Evolutionary conservation across 1,140 invertebrate genomes (phyloP).

Genomic region (Aphis gossypii): DNA sequence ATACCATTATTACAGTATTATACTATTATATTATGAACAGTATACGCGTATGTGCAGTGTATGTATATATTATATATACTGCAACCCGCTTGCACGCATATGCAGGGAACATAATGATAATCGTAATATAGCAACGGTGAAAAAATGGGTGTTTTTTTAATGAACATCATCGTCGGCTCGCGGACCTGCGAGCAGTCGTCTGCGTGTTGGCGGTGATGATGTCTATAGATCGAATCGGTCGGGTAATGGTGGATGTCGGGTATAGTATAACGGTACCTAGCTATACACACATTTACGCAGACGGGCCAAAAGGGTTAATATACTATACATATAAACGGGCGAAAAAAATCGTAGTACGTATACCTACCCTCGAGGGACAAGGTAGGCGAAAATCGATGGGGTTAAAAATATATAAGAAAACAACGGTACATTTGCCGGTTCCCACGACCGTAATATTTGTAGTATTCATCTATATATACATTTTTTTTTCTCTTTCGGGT

Average conservation of each 20-base stretch:
- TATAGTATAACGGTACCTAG: neutral
- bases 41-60: neutral
- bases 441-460: slow-evolving; percentile 22
- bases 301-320: slow-evolving; percentile 49
- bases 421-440: slow-evolving; percentile 55
- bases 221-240: slow-evolving; percentile 18
- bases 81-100: neutral
- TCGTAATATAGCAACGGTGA: slow-evolving; percentile 51
- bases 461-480: neutral
- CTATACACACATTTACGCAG: neutral
- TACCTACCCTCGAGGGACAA: slow-evolving; percentile 16
- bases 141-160: slow-evolving; percentile 55
- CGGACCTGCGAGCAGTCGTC: slow-evolving; percentile 1
- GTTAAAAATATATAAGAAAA: slow-evolving; percentile 48
- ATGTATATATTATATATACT: neutral
- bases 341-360: slow-evolving; percentile 33
- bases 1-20: slow-evolving; percentile 41
- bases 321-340: neutral
- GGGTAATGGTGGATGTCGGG: slow-evolving; percentile 37
- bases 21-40: neutral
- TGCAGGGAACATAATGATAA: slow-evolving; percentile 39
- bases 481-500: neutral
- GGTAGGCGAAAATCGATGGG: slow-evolving; percentile 40
- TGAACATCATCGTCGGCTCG: slow-evolving; percentile 21
- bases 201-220: neutral